A percentile compares a stretch with the other conserved stretches of the same genome.
Evolutionary conservation across 2,888 invertebrate species (phyloP).

Genomic region (Hydropsyche betteni): DNA sequence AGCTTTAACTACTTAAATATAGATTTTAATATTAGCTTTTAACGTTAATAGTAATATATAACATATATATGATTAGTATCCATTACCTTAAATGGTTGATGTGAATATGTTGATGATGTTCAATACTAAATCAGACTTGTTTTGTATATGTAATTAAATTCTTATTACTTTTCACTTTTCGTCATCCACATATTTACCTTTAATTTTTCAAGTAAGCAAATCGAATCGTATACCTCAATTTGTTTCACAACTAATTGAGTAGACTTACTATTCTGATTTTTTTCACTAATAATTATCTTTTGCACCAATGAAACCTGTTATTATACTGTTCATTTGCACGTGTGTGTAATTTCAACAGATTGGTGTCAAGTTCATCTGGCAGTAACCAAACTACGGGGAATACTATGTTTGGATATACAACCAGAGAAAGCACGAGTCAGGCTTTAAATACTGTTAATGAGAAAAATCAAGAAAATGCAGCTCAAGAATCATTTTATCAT

Average conservation of each 20-base stretch:
- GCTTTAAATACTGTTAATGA: slow-evolving; percentile 47
- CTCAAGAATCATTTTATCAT: slow-evolving; percentile 35
- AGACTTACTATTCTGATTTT: too few species aligned
- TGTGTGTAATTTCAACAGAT: slow-evolving; percentile 46
- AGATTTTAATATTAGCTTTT: too few species aligned
- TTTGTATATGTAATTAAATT: too few species aligned
- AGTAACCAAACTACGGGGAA: slow-evolving; percentile 50
- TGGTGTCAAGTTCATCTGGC: slow-evolving; percentile 50
- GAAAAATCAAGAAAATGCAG: slow-evolving; percentile 34
- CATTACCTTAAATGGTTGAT: too few species aligned
- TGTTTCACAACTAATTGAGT: not conserved
- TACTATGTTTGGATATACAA: slow-evolving; percentile 47
- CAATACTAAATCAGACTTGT: too few species aligned
- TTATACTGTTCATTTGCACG: slow-evolving; percentile 22
- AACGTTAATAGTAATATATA: too few species aligned
- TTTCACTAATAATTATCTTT: too few species aligned
- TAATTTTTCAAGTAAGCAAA: not conserved
- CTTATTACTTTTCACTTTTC: too few species aligned
- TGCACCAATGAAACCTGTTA: not conserved
- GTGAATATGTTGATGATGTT: too few species aligned
- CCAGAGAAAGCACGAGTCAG: slow-evolving; percentile 47
- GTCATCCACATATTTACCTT: too few species aligned
- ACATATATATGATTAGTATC: too few species aligned
- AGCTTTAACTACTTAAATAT: too few species aligned
- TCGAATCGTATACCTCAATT: not conserved